Conservation (phyloP, 2,888 invertebrate species). For the Itoplectis maculator region DNA sequence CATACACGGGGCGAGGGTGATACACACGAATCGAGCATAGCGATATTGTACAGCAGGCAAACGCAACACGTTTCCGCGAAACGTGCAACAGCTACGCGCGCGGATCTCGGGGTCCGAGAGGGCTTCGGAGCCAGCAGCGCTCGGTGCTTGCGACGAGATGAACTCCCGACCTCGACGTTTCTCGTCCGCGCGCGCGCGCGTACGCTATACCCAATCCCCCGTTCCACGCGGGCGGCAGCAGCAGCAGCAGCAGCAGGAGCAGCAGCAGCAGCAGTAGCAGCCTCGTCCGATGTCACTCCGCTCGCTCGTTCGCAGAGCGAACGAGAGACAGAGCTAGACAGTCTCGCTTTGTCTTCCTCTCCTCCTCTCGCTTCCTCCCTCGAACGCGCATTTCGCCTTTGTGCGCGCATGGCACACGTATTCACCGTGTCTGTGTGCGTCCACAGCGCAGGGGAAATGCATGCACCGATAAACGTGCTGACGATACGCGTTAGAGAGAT, state of each 20-base stretch:
- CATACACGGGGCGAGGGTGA: no score
- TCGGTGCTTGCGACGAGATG: slow-evolving; percentile 24
- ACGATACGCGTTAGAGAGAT: slow-evolving; percentile 31
- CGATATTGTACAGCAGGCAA: slow-evolving; percentile 61
- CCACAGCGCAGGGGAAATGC: slow-evolving; percentile 28
- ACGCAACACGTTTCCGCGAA: slow-evolving; percentile 64
- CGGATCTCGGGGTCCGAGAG: not conserved
- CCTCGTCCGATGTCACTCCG: no score
- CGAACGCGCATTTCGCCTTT: slow-evolving; percentile 1
- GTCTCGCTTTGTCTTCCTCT: slow-evolving; percentile 43
- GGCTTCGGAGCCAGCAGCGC: not conserved
- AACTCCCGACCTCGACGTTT: slow-evolving; percentile 54
- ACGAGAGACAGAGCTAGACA: slow-evolving; percentile 72
- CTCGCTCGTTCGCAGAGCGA: slow-evolving; percentile 34
- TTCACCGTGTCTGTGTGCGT: not conserved
- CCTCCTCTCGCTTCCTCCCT: slow-evolving; percentile 23
- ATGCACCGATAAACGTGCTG: slow-evolving; percentile 45
- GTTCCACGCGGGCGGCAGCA: slow-evolving; percentile 33
- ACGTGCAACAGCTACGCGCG: slow-evolving; percentile 38
- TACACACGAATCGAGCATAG: slow-evolving; percentile 48
- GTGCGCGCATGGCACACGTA: not conserved
- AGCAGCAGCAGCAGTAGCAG: no score
- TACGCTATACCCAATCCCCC: slow-evolving; percentile 29
- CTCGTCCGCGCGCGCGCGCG: slow-evolving; percentile 22
- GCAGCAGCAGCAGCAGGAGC: no score